A percentile compares a stretch with the other conserved stretches of the same genome.
Conservation (phyloP, 2,113 vertebrate genomes). For the Uropsilus gracilis region DNA sequence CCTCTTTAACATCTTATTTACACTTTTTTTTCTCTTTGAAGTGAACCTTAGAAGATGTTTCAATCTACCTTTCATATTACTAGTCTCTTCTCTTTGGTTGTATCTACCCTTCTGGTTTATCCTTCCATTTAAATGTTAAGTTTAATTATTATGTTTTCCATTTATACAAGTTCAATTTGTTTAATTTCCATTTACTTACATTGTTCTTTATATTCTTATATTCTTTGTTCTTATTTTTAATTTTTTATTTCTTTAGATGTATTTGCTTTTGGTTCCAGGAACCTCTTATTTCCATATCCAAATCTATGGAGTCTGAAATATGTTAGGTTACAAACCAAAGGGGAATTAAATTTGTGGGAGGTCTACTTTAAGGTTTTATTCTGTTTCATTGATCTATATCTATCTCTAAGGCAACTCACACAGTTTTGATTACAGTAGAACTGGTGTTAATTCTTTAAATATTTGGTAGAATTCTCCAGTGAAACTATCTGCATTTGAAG, state of each 20-base stretch:
- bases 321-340: background rate
- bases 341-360: background rate
- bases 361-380: background rate
- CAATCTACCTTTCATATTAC: background rate
- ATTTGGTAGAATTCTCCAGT: background rate
- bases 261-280: background rate
- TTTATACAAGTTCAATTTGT: background rate
- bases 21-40: background rate
- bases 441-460: background rate
- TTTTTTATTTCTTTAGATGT: background rate
- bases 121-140: background rate
- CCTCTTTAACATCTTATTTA: background rate
- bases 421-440: background rate
- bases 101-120: conserved; percentile 23
- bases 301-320: background rate
- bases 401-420: background rate
- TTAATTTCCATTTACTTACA: background rate
- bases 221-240: background rate
- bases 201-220: background rate
- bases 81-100: background rate
- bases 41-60: conserved; percentile 23
- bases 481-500: background rate
- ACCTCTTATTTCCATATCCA: background rate
- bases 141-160: conserved; percentile 12
- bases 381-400: background rate